Conservation (phyloP, 2,113 vertebrate genomes). For the Ptyas mucosa region DNA sequence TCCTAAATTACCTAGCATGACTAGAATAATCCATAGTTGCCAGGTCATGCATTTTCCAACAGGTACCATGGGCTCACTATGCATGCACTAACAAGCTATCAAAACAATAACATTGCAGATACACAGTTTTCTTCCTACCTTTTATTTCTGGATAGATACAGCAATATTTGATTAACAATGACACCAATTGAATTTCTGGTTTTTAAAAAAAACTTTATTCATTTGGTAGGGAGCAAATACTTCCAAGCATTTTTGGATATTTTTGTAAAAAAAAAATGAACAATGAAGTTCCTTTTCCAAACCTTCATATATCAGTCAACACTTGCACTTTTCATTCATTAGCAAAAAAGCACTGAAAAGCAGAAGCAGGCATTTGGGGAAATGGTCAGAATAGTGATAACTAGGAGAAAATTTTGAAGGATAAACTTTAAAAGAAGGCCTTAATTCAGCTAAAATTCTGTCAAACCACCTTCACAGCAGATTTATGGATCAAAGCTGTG, state of each 20-base stretch:
- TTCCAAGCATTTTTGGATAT: neutral
- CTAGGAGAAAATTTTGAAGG: neutral
- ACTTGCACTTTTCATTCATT: neutral
- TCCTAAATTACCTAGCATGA: neutral
- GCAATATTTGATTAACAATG: neutral
- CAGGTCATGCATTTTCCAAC: neutral
- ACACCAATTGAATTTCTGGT: neutral
- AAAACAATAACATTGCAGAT: neutral
- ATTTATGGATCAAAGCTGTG: neutral
- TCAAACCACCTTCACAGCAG: neutral
- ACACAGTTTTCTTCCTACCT: neutral
- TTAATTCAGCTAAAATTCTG: neutral
- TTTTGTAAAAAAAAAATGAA: neutral
- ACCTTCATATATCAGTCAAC: neutral
- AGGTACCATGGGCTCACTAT: neutral
- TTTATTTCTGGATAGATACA: neutral
- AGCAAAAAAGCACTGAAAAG: neutral
- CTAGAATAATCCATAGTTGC: neutral
- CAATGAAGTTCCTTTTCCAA: neutral
- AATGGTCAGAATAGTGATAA: neutral
- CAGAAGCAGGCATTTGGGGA: neutral
- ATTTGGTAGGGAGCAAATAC: neutral
- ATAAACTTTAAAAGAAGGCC: neutral
- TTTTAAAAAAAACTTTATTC: neutral
- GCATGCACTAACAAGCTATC: neutral